Evolutionary conservation across 2,888 invertebrate genomes (phyloP).

Genomic region (Sphecodes monilicornis): DNA sequence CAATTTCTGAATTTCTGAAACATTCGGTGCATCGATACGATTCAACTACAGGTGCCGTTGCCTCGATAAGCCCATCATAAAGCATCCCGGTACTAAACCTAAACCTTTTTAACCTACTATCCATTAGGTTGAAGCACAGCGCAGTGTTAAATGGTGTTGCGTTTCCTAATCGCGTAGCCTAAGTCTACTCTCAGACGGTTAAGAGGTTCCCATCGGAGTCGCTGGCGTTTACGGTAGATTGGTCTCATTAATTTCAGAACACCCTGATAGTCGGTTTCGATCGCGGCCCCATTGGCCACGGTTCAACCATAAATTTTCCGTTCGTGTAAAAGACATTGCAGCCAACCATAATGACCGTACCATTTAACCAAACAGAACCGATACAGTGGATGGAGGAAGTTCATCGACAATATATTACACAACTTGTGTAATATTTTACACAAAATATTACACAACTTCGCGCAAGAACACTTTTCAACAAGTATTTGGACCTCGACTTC

Average conservation of each 20-base stretch:
- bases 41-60: neutral
- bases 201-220: conserved; percentile 17
- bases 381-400: neutral
- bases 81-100: neutral
- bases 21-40: neutral
- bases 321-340: conserved; percentile 6
- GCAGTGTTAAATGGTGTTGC: conserved; percentile 7
- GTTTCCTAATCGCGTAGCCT: conserved; percentile 25
- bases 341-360: neutral
- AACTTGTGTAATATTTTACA: too few relatives aligned
- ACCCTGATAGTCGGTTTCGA: conserved; percentile 32
- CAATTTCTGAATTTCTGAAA: neutral
- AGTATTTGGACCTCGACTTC: neutral
- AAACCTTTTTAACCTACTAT: conserved; percentile 30
- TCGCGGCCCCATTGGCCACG: conserved; percentile 1
- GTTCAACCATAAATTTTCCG: conserved; percentile 23
- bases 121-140: conserved; percentile 23
- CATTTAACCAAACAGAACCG: neutral
- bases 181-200: neutral
- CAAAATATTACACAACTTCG: neutral
- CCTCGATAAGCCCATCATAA: neutral
- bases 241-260: conserved; percentile 36
- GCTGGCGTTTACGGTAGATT: conserved; percentile 33
- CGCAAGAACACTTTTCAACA: neutral
- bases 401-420: neutral